These are phyloP conservation scores for Nymphalis c-album DNA, from an alignment of 2,888 invertebrate genomes.

Conservation along the genomic window DNA sequence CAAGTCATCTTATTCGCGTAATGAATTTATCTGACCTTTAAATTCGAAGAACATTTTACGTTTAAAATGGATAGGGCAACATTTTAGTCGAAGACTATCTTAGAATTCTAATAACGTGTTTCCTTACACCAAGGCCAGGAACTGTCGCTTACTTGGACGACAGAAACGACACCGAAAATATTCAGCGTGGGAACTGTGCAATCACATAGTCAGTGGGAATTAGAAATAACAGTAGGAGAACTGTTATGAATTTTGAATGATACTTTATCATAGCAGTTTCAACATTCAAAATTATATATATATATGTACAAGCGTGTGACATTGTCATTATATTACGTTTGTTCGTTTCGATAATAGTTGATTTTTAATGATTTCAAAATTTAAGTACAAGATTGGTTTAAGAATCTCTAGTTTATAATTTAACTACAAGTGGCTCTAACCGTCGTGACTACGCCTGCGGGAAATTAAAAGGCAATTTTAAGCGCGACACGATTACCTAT, in stretches of 20 bases:
- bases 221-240: not conserved
- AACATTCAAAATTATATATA: too few relatives aligned
- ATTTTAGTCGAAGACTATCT: constrained; percentile 18
- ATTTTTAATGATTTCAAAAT: too few relatives aligned
- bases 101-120: constrained; percentile 25
- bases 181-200: constrained; percentile 5
- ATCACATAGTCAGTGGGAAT: not conserved
- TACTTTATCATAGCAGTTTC: not conserved
- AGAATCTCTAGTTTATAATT: too few relatives aligned
- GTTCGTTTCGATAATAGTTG: too few relatives aligned
- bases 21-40: constrained; percentile 19
- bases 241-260: not conserved
- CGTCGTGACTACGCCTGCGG: too few relatives aligned
- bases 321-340: too few relatives aligned
- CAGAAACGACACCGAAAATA: constrained; percentile 2
- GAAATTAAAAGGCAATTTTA: too few relatives aligned
- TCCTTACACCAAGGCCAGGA: constrained; percentile 27
- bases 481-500: too few relatives aligned
- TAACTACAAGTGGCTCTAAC: too few relatives aligned
- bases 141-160: constrained; percentile 4
- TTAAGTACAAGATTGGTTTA: too few relatives aligned
- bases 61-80: constrained; percentile 28
- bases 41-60: constrained; percentile 22
- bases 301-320: too few relatives aligned
- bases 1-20: not conserved